Evolutionary conservation across 2,888 invertebrate genomes (phyloP).

Genomic region (Drosophila yooni): DNA sequence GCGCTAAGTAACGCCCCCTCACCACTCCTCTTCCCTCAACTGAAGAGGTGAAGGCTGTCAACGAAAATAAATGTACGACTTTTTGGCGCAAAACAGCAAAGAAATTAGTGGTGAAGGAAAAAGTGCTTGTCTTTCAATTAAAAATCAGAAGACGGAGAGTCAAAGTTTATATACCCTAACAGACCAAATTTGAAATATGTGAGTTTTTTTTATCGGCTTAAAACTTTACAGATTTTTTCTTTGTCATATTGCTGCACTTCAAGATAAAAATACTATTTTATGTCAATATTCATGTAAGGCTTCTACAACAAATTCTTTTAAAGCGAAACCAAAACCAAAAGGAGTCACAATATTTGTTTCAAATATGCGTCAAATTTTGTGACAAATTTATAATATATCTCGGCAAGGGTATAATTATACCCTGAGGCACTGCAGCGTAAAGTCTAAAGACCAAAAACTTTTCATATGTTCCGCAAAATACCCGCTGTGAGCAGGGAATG

Average conservation of each 20-base stretch:
- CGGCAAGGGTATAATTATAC: neutral
- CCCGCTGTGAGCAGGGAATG: neutral
- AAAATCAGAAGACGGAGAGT: constrained; percentile 34
- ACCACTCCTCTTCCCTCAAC: neutral
- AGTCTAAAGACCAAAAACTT: constrained; percentile 1
- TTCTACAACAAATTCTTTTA: neutral
- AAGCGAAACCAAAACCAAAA: neutral
- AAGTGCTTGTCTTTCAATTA: constrained; percentile 60
- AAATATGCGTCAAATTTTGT: neutral
- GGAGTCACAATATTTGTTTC: neutral
- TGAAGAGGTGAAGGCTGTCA: constrained; percentile 38
- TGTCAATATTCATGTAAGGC: neutral
- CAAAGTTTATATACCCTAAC: neutral
- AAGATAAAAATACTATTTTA: neutral
- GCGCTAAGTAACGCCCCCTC: constrained; percentile 40
- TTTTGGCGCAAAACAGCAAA: neutral
- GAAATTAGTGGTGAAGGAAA: neutral
- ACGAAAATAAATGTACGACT: constrained; percentile 48
- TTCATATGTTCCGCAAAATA: neutral
- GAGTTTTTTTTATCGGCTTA: too few relatives aligned
- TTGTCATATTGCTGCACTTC: neutral
- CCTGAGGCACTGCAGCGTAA: neutral
- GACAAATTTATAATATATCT: neutral
- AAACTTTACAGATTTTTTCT: too few relatives aligned
- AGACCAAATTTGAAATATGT: fast-evolving